Percentiles rank a stretch among this genome's conserved stretches.
Evolutionary conservation across 1,140 invertebrate genomes (phyloP).

Genomic region (Ips typographus): DNA sequence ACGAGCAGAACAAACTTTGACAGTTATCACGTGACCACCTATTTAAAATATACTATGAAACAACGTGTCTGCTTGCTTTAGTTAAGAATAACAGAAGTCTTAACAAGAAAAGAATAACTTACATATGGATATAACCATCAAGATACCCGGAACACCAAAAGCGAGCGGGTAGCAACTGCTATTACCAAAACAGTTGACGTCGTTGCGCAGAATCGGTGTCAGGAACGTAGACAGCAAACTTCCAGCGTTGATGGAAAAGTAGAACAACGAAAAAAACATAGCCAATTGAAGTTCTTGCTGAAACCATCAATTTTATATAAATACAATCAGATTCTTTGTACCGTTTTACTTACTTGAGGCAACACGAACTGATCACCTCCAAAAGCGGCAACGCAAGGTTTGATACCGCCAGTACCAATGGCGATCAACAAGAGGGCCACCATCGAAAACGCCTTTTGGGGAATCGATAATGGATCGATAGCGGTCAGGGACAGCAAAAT

Average conservation of each 20-base stretch:
- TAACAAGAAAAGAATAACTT: conserved; percentile 45
- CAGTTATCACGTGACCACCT: too few species aligned
- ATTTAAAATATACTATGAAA: too few species aligned
- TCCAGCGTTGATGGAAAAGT: conserved; percentile 91
- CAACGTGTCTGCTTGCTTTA: too few species aligned
- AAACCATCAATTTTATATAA: background rate
- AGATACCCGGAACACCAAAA: conserved; percentile 85
- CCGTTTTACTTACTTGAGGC: conserved; percentile 56
- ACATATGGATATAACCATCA: conserved; percentile 83
- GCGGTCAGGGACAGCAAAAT: conserved; percentile 73
- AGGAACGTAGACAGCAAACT: conserved; percentile 87
- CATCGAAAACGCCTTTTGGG: conserved; percentile 66
- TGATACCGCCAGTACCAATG: conserved; percentile 93
- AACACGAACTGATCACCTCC: conserved; percentile 94
- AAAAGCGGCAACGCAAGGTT: conserved; percentile 95
- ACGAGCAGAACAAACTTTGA: too few species aligned
- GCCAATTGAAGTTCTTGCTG: conserved; percentile 70
- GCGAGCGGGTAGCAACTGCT: conserved; percentile 86
- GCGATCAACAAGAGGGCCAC: conserved; percentile 83
- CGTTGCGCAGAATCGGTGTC: conserved; percentile 82
- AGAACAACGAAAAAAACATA: conserved; percentile 91
- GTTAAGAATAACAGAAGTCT: too few species aligned
- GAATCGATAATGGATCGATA: conserved; percentile 58
- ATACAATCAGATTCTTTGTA: background rate
- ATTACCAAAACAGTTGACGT: conserved; percentile 79